Percentiles rank a stretch among this genome's conserved stretches.
Evolutionary conservation across 2,113 vertebrate species (phyloP).

Genomic region (Gopherus evgoodei): DNA sequence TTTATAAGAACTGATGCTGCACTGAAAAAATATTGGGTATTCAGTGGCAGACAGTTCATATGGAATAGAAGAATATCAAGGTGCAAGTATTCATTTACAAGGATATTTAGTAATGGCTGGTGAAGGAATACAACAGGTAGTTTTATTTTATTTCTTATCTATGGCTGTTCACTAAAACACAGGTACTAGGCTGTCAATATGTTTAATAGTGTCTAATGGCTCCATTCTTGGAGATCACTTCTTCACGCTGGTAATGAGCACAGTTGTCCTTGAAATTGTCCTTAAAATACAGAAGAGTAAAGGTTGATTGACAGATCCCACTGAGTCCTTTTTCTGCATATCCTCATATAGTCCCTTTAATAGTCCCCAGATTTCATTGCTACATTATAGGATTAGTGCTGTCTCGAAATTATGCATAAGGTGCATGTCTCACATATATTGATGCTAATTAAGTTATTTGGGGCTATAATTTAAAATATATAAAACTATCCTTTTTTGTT

Average conservation of each 20-base stretch:
- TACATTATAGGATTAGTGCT: not conserved
- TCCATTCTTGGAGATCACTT: not conserved
- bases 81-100: not conserved
- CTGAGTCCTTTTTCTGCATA: not conserved
- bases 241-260: not conserved
- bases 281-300: not conserved
- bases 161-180: not conserved
- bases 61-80: not conserved
- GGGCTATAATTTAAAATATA: slow-evolving; percentile 27
- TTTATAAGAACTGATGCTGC: not conserved
- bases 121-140: not conserved
- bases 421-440: slow-evolving; percentile 19
- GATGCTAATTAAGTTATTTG: slow-evolving; percentile 49
- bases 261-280: not conserved
- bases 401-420: slow-evolving; percentile 56
- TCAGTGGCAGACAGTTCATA: not conserved
- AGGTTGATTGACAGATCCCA: not conserved
- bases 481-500: not conserved
- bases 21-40: not conserved
- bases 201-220: not conserved
- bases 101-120: not conserved
- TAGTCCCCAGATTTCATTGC: not conserved
- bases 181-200: not conserved
- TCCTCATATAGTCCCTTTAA: not conserved
- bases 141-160: not conserved